These are phyloP conservation scores for Lophochroa leadbeateri DNA, from an alignment of 2,113 vertebrate genomes.

Conservation along the genomic window DNA sequence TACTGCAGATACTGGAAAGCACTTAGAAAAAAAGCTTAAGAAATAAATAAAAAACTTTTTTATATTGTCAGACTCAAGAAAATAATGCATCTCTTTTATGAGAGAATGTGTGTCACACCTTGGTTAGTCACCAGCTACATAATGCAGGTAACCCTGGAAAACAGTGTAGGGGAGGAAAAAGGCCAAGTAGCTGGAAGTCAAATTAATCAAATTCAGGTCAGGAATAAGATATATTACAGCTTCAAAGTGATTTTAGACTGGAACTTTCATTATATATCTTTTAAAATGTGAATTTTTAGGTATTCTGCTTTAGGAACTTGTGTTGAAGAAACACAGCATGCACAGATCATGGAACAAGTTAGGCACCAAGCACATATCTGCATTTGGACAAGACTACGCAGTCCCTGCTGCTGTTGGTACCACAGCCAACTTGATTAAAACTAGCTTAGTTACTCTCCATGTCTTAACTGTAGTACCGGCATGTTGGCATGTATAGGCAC, in stretches of 20 bases:
- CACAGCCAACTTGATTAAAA: background rate
- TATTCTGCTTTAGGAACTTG: background rate
- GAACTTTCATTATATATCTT: background rate
- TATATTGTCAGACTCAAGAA: background rate
- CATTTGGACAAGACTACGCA: background rate
- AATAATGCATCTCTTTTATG: background rate
- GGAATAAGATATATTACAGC: background rate
- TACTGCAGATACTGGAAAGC: background rate
- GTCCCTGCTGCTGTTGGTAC: background rate
- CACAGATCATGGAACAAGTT: background rate
- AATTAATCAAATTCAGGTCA: background rate
- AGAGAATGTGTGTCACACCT: background rate
- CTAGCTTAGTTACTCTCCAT: background rate
- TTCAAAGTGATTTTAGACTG: background rate
- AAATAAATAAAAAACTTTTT: background rate
- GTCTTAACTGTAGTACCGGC: background rate
- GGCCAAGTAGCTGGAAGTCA: background rate
- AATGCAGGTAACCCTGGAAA: background rate
- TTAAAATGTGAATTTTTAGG: background rate
- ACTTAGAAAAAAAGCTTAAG: background rate
- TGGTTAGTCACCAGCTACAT: background rate
- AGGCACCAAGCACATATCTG: background rate
- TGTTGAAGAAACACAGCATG: accelerated
- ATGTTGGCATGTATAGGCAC: background rate
- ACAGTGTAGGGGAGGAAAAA: background rate